These are phyloP conservation scores for Apostichopus japonicus DNA, from an alignment of 35 echinoderm and acorn worm genomes.

Conservation along the genomic window DNA sequence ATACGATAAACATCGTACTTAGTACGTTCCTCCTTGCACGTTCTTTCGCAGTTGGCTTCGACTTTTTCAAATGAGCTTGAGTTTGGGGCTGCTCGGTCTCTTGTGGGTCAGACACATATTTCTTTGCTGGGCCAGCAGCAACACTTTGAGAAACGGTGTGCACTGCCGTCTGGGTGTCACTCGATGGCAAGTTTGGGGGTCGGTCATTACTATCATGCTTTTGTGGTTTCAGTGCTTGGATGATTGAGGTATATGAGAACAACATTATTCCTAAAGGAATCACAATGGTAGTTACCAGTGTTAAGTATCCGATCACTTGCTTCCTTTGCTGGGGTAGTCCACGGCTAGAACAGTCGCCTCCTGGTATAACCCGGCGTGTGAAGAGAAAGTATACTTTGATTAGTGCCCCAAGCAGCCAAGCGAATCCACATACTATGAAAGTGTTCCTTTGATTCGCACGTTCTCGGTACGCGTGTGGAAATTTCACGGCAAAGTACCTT, in stretches of 20 bases:
- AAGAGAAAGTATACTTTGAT: background rate
- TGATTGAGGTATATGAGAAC: slow-evolving; percentile 2
- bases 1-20: slow-evolving; percentile 43
- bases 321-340: background rate
- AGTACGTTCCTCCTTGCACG: slow-evolving; percentile 19
- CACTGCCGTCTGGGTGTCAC: background rate
- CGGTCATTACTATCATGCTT: background rate
- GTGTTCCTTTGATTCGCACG: background rate
- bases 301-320: slow-evolving; percentile 29
- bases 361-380: background rate
- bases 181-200: background rate
- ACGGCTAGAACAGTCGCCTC: slow-evolving; percentile 7
- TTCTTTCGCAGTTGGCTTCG: background rate
- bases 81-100: background rate
- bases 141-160: no score
- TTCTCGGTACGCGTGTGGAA: background rate
- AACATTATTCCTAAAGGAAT: slow-evolving; percentile 4
- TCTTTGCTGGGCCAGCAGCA: no score
- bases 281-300: background rate
- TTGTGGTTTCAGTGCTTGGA: background rate
- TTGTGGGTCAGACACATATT: background rate
- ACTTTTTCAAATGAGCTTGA: background rate
- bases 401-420: slow-evolving; percentile 8
- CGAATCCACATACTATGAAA: background rate
- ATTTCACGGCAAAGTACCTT: slow-evolving; percentile 40